phyloP scores from a whole-genome alignment of 1,140 invertebrate genomes.

The Drosophila mayri region DNA sequence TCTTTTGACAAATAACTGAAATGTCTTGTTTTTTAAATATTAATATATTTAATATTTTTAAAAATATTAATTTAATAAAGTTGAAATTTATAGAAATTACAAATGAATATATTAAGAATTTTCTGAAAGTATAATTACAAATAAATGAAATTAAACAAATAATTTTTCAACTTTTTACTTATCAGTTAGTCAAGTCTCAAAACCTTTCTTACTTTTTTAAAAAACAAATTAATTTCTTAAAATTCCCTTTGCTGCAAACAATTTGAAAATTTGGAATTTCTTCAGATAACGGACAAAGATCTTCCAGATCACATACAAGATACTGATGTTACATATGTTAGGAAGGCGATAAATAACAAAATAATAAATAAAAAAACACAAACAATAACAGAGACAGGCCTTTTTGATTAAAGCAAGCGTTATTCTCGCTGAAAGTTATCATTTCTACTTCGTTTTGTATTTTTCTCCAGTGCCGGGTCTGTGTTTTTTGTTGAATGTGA shows the following conservation, averaged over 20 bases:
- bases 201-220: no score
- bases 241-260: neutral
- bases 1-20: neutral
- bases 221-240: constrained; percentile 8
- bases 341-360: constrained; percentile 12
- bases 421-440: constrained; percentile 29
- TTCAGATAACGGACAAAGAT: constrained; percentile 12
- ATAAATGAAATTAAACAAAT: no score
- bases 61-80: no score
- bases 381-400: constrained; percentile 1
- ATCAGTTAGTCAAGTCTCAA: no score
- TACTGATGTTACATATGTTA: constrained; percentile 22
- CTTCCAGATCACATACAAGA: constrained; percentile 13
- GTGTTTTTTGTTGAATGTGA: constrained; percentile 22
- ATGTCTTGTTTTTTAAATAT: neutral
- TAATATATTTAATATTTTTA: no score
- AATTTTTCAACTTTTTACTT: no score
- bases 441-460: constrained; percentile 26
- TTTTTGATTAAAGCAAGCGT: constrained; percentile 25
- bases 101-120: no score
- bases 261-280: neutral
- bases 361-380: neutral
- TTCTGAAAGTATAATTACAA: no score
- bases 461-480: constrained; percentile 8
- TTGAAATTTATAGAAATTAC: no score